Conservation (phyloP, 2,888 invertebrate species). For the Allolobophora icterica region DNA sequence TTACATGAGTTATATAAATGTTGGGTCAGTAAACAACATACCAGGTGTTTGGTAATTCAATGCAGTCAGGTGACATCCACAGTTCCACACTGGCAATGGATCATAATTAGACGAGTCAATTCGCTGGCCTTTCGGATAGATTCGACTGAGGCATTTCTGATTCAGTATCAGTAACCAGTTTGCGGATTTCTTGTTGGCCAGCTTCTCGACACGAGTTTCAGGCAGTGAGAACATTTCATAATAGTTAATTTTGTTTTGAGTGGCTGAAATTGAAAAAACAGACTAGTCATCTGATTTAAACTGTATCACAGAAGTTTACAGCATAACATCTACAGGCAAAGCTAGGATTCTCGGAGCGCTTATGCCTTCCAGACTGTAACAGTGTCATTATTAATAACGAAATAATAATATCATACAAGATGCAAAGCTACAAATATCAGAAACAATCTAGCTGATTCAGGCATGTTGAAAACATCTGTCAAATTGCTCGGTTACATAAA, state of each 20-base stretch:
- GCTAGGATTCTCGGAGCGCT: not conserved
- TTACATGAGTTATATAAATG: not conserved
- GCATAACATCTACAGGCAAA: not conserved
- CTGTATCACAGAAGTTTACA: not conserved
- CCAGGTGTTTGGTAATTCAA: slow-evolving; percentile 91
- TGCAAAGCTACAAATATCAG: not conserved
- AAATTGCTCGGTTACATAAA: not conserved
- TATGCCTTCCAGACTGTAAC: not conserved
- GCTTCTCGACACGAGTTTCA: slow-evolving; percentile 72
- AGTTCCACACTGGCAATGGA: slow-evolving; percentile 92
- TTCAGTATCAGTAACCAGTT: slow-evolving; percentile 55
- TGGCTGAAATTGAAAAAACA: slow-evolving; percentile 25
- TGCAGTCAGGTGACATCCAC: slow-evolving; percentile 95
- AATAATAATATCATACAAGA: not conserved
- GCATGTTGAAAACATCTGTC: not conserved
- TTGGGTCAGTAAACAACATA: slow-evolving; percentile 49
- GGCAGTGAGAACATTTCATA: slow-evolving; percentile 42
- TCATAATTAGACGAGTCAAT: slow-evolving; percentile 97
- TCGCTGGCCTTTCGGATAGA: slow-evolving; percentile 86
- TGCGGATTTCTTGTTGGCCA: slow-evolving; percentile 71
- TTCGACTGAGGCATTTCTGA: slow-evolving; percentile 80
- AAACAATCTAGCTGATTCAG: not conserved
- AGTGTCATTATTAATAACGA: not conserved
- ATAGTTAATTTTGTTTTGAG: slow-evolving; percentile 33
- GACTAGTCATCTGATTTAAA: not conserved